Base-by-base conservation (phyloP, 2,113 vertebrate genomes). In the Odontesthes bonariensis region DNA sequence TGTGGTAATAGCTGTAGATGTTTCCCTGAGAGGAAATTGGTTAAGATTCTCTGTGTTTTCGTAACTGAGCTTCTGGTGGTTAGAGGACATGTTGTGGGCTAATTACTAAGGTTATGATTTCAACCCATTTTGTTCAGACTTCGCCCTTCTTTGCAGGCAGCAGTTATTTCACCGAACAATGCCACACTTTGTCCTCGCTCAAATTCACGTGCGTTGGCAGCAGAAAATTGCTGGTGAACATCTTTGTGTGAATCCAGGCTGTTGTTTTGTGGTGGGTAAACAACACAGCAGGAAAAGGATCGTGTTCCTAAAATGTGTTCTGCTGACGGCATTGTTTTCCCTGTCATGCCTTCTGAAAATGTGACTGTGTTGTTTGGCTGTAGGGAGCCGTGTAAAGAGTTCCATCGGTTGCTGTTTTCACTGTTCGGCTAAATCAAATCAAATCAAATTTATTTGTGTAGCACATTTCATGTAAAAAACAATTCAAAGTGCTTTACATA, bases 21-120 rank as follows among this genome's bases (percentile, higher is more conserved):
- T 86, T 53, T 66, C 75, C 69, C 71, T 85, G 47, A 27, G 47
- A 77, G 84, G 82, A 88, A 70, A 83, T 88, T 75, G 70, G 59
- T 83, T 81, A 76, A 83, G 76, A 62, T 64, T 72, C 12, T 5
- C 20, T 62, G 31, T 14, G 73, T 75, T 84, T 86, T 61, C 54
- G 73, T 72, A 64, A 12, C 73, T 87, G 73, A 81, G 71, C 83
- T 38, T 49, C 17, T 33, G 42, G 46, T 19, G 51, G 56, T 67
- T 10, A 33, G 31, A 46, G 62, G n/a, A 4, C 58, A 69, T 67
- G 75, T 27, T 67, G 38, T 62, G 17, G 9, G 9, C 77, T 66
- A 66, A 31, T 79, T 77, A 78, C 44, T 53, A 31, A 74, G 46
- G 79, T 73, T 38, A 27, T 77, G 56, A 63, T 75, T 76, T 63